phyloP scores from a whole-genome alignment of 2,113 vertebrate genomes.

The Setophaga petechia region DNA sequence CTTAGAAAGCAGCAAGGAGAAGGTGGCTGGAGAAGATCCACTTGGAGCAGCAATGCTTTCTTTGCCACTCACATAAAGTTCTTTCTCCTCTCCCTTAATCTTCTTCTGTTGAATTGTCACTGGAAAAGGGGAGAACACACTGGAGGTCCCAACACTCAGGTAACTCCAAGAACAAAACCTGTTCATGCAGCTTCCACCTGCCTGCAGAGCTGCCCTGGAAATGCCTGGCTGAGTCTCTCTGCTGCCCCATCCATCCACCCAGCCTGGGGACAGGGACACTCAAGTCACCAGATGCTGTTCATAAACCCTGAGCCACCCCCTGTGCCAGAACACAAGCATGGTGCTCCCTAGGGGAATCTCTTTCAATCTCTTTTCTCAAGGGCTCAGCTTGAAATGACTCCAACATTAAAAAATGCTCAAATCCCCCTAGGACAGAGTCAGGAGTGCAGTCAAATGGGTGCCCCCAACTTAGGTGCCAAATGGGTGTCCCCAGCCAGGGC shows the following conservation, averaged over 20 bases:
- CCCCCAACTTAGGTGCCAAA: not conserved
- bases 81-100: not conserved
- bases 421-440: not conserved
- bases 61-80: not conserved
- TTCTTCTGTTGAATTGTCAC: not conserved
- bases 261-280: not conserved
- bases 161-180: not conserved
- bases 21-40: constrained; percentile 8
- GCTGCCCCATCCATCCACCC: not conserved
- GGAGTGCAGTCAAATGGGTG: not conserved
- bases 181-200: not conserved
- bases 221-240: not conserved
- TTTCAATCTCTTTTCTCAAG: too few species aligned
- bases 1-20: constrained; percentile 26
- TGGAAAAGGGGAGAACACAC: not conserved
- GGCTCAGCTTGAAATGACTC: not conserved
- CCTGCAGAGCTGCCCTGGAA: not conserved
- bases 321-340: not conserved
- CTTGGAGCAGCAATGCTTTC: not conserved
- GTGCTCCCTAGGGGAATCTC: not conserved
- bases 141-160: not conserved
- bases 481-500: not conserved
- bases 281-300: not conserved
- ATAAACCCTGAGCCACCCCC: not conserved
- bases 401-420: not conserved